Evolutionary conservation across 2,113 vertebrate species (phyloP).

Genomic region (Myotis lucifugus): DNA sequence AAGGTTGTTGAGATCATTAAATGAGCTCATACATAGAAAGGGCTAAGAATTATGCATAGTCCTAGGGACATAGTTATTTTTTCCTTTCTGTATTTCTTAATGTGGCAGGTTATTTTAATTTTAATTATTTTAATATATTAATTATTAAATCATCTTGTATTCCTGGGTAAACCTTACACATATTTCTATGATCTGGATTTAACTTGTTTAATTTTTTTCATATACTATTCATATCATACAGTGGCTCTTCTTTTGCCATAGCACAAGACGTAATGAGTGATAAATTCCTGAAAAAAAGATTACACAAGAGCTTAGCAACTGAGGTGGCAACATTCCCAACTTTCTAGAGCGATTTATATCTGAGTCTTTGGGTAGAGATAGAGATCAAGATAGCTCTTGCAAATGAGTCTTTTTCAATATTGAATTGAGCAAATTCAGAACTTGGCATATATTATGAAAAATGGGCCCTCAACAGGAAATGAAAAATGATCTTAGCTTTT

Average conservation of each 20-base stretch:
- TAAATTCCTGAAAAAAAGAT: conserved; percentile 26
- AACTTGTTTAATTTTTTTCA: conserved; percentile 18
- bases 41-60: neutral
- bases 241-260: neutral
- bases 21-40: neutral
- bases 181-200: conserved; percentile 41
- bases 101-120: neutral
- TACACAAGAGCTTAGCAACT: conserved; percentile 54
- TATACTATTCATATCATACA: conserved; percentile 34
- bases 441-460: neutral
- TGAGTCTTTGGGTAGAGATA: conserved; percentile 26
- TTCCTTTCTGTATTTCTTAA: neutral
- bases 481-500: neutral
- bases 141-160: neutral
- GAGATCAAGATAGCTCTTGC: conserved; percentile 6
- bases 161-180: neutral
- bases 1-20: neutral
- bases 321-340: conserved; percentile 31
- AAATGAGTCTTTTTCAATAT: conserved; percentile 34
- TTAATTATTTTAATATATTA: neutral
- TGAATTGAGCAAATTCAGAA: conserved; percentile 22
- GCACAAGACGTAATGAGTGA: conserved; percentile 19
- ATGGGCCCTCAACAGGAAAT: neutral
- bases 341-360: conserved; percentile 52
- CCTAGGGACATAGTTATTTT: neutral